Evolutionary conservation across 2,797 vertebrate species (phyloP), one percentile per base, ranked within the genome.

Genomic region (Sebastes reedi): DNA sequence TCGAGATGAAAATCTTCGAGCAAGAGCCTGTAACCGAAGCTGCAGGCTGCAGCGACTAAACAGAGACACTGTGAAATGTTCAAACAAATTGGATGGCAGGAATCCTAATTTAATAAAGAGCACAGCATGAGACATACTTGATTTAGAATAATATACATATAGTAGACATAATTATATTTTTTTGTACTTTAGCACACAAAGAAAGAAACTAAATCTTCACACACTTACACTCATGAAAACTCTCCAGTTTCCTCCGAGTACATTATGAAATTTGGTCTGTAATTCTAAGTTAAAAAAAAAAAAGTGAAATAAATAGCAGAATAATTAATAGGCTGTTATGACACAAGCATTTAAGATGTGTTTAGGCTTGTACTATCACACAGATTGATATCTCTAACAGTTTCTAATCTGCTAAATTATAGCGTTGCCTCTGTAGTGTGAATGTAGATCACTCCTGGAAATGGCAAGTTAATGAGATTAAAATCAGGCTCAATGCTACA

Each of bases 131-230:
- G 89, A 77, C 80, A 30, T 68, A 78, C 77, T 86, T 91, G 81
- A 94, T 94, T 92, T 92, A 92, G 93, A 91, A 94, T 87, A 94
- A 94, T 89, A 94, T 87, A 94, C 87, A 92, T 82, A 81, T 80
- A 80, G 75, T 56, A 75, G 85, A 90, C 81, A 87, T 93, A 91
- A 94, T 93, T 91, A 74, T 68, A 90, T 89, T 91, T 87, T 86
- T 86, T 85, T 82, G 67, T 83, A 76, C 69, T 75, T 81, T 78
- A 13, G 67, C 54, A 32, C 61, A 79, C 55, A 87, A 75, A 82
- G 85, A 50, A 14, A 79, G 81, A 89, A 90, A 93, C 81, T 56
- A 66, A 91, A 93, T 88, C 81, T 76, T 85, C 67, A 52, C 73
- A 85, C 87, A 80, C 79, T 82, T 87, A 32, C 22, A 25, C 46